Evolutionary conservation across 2,797 vertebrate genomes (phyloP).

Genomic region (Poecilia picta): DNA sequence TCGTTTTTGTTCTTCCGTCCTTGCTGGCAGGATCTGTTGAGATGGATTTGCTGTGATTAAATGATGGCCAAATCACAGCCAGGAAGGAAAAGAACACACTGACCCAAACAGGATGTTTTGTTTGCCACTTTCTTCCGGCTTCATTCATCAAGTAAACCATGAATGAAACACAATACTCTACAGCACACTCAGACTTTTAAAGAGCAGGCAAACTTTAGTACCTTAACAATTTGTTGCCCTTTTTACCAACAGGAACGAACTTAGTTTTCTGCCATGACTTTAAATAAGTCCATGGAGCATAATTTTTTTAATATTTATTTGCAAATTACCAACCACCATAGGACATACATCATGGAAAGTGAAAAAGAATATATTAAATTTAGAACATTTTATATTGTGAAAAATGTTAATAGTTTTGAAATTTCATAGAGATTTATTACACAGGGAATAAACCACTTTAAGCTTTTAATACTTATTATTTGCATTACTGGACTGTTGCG

Average conservation of each 20-base stretch:
- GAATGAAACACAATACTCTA: slow-evolving; percentile 8
- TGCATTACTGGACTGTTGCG: background rate
- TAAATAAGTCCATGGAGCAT: background rate
- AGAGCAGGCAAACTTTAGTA: background rate
- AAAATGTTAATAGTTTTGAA: too few relatives aligned
- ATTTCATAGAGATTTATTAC: too few relatives aligned
- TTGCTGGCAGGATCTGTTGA: slow-evolving; percentile 39
- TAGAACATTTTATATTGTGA: too few relatives aligned
- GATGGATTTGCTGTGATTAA: slow-evolving; percentile 40
- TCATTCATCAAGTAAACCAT: slow-evolving; percentile 14
- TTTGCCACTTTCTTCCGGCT: slow-evolving; percentile 36
- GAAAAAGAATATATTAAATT: too few relatives aligned
- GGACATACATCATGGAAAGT: too few relatives aligned
- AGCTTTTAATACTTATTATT: too few relatives aligned
- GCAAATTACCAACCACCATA: background rate
- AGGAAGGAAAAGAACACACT: slow-evolving; percentile 56
- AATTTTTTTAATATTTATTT: background rate
- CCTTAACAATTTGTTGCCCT: background rate
- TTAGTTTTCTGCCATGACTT: background rate
- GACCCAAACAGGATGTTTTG: slow-evolving; percentile 61
- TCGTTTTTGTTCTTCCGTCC: slow-evolving; percentile 10
- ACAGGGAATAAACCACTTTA: too few relatives aligned
- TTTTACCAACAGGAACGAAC: background rate
- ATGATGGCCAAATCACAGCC: slow-evolving; percentile 18
- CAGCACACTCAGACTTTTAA: slow-evolving; percentile 8